Evolutionary conservation across 2,888 invertebrate genomes (phyloP).

Genomic region (Andrena trimmerana): DNA sequence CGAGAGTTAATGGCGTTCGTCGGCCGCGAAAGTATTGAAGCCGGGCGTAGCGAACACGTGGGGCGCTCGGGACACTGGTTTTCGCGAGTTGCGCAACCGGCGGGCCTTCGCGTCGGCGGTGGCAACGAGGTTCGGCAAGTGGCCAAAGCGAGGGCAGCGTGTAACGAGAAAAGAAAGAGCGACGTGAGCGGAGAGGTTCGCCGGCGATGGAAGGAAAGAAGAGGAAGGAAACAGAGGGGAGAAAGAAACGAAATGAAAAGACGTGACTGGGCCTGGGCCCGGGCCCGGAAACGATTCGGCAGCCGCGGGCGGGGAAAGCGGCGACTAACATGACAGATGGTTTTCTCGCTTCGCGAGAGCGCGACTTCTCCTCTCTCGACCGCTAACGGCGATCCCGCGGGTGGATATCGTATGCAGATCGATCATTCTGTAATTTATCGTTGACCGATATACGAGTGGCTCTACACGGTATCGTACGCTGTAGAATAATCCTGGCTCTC

Average conservation of each 20-base stretch:
- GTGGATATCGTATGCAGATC: conserved; percentile 46
- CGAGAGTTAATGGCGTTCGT: conserved; percentile 23
- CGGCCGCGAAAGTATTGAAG: conserved; percentile 47
- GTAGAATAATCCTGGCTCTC: too few relatives aligned
- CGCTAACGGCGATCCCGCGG: conserved; percentile 53
- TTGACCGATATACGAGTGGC: not conserved
- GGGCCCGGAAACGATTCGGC: conserved; percentile 79
- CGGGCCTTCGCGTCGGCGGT: conserved; percentile 15
- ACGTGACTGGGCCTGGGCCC: conserved; percentile 60
- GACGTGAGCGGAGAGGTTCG: not conserved
- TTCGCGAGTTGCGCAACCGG: conserved; percentile 58
- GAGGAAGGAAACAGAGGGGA: not conserved
- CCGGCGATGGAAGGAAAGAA: not conserved
- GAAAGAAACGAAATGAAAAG: conserved; percentile 3
- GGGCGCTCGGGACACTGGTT: conserved; percentile 34
- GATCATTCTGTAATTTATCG: conserved; percentile 34
- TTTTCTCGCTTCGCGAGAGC: conserved; percentile 57
- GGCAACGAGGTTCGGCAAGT: conserved; percentile 31
- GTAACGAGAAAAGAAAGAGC: conserved; percentile 10
- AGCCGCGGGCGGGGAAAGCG: conserved; percentile 82
- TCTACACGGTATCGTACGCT: too few relatives aligned
- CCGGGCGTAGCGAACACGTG: conserved; percentile 19
- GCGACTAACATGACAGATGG: conserved; percentile 74
- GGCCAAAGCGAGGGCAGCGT: conserved; percentile 27
- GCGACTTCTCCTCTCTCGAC: conserved; percentile 25